phyloP scores from a whole-genome alignment of 2,113 vertebrate species.

The Myxocyprinus asiaticus region DNA sequence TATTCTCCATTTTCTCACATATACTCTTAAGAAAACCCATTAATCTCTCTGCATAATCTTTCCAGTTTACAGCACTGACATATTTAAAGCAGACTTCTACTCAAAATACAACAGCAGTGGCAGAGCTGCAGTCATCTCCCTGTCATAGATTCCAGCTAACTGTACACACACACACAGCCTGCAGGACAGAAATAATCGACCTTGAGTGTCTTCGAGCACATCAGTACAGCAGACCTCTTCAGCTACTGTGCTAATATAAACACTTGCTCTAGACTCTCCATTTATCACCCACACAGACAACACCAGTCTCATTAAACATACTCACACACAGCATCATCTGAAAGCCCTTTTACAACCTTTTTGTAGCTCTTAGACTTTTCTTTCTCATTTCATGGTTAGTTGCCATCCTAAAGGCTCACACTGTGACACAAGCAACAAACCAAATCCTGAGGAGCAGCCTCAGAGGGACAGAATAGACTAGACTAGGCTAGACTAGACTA shows the following conservation, averaged over 20 bases:
- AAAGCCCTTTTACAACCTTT: slow-evolving; percentile 1
- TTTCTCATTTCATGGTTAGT: slow-evolving; percentile 23
- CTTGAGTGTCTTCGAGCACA: slow-evolving; percentile 49
- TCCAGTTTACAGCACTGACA: background rate
- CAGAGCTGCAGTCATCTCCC: slow-evolving; percentile 16
- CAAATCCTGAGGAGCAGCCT: too few species aligned
- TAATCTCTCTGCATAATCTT: background rate
- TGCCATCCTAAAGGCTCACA: slow-evolving; percentile 3
- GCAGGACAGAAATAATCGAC: slow-evolving; percentile 52
- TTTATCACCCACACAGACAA: slow-evolving; percentile 39
- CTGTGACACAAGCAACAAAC: background rate
- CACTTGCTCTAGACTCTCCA: slow-evolving; percentile 14
- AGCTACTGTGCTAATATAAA: slow-evolving; percentile 46
- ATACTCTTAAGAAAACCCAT: background rate
- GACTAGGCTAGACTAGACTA: background rate
- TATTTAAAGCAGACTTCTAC: background rate
- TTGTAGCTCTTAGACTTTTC: slow-evolving; percentile 10
- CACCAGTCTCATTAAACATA: slow-evolving; percentile 20
- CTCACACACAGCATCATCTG: background rate
- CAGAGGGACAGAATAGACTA: too few species aligned
- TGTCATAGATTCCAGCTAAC: slow-evolving; percentile 27
- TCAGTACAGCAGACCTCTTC: slow-evolving; percentile 35
- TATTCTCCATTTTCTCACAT: background rate
- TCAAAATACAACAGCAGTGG: slow-evolving; percentile 14
- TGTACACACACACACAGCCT: slow-evolving; percentile 33